A percentile compares a stretch with the other conserved stretches of the same genome.
Conservation (phyloP, 2,113 vertebrate species). For the Elaphurus davidianus region DNA sequence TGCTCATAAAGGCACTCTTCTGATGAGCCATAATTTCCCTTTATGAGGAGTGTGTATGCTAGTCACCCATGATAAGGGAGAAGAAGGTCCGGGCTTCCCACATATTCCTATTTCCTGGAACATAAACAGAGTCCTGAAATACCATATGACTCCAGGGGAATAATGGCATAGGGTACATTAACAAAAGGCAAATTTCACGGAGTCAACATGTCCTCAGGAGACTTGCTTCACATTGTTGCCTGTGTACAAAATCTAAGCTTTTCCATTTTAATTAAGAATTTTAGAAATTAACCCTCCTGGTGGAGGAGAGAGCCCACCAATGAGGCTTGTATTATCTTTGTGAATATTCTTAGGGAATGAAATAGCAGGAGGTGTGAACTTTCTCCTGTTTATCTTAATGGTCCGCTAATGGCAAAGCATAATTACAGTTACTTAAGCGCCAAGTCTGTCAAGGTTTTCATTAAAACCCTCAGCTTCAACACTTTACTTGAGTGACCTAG, state of each 20-base stretch:
- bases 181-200: constrained; percentile 52
- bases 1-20: constrained; percentile 68
- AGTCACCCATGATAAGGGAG: constrained; percentile 59
- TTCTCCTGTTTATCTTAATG: constrained; percentile 64
- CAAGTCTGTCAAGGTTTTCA: constrained; percentile 67
- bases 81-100: constrained; percentile 63
- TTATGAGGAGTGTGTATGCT: constrained; percentile 64
- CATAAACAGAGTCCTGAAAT: constrained; percentile 58
- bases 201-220: neutral
- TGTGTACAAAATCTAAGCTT: constrained; percentile 19
- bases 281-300: constrained; percentile 1
- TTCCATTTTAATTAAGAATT: constrained; percentile 1
- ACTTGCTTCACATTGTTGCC: neutral
- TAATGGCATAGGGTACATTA: constrained; percentile 29
- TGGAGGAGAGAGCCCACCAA: constrained; percentile 43
- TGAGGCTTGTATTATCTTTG: constrained; percentile 41
- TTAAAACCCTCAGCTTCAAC: neutral
- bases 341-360: constrained; percentile 24
- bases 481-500: constrained; percentile 6
- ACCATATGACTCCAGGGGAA: constrained; percentile 22
- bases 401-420: constrained; percentile 66
- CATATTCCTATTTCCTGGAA: constrained; percentile 52
- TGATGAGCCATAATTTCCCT: constrained; percentile 74
- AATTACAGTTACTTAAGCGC: constrained; percentile 66
- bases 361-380: constrained; percentile 69